These are phyloP conservation scores for Acanthochromis polyacanthus DNA, from an alignment of 2,113 vertebrate species.

Conservation along the genomic window DNA sequence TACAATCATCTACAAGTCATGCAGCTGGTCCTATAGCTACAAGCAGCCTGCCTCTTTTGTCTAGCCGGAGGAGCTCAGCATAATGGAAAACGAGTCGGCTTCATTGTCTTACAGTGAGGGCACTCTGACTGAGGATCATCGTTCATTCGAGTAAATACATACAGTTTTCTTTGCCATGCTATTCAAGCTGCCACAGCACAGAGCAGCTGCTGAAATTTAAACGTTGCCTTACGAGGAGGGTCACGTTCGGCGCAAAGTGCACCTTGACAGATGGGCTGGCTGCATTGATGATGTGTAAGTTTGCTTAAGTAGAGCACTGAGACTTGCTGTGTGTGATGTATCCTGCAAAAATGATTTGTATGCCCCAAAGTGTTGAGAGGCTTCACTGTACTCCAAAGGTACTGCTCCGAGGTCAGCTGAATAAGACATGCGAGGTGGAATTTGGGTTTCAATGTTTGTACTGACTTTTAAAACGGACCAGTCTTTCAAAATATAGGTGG, in stretches of 20 bases:
- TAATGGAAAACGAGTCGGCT: conserved; percentile 42
- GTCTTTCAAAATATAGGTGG: background rate
- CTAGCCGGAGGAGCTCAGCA: conserved; percentile 28
- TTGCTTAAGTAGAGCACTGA: conserved; percentile 43
- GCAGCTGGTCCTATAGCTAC: conserved; percentile 31
- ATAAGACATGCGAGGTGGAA: conserved; percentile 39
- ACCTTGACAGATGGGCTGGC: conserved; percentile 61
- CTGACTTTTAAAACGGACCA: conserved; percentile 21
- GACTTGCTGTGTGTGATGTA: conserved; percentile 47
- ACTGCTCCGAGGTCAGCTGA: conserved; percentile 50
- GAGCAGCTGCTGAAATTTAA: conserved; percentile 69
- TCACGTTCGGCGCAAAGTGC: conserved; percentile 60
- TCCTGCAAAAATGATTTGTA: conserved; percentile 60
- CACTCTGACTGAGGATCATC: conserved; percentile 53
- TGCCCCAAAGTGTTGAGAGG: conserved; percentile 49
- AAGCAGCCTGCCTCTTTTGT: conserved; percentile 5
- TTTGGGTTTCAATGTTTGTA: conserved; percentile 25
- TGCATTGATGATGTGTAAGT: conserved; percentile 55
- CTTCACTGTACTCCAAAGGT: conserved; percentile 48
- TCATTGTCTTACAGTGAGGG: conserved; percentile 45
- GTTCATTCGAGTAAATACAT: conserved; percentile 61
- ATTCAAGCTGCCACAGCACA: conserved; percentile 54
- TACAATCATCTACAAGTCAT: conserved; percentile 35
- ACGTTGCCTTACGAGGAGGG: conserved; percentile 66
- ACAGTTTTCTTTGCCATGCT: conserved; percentile 46